phyloP scores from a whole-genome alignment of 2,888 invertebrate species.

The Chironomus tentans region DNA sequence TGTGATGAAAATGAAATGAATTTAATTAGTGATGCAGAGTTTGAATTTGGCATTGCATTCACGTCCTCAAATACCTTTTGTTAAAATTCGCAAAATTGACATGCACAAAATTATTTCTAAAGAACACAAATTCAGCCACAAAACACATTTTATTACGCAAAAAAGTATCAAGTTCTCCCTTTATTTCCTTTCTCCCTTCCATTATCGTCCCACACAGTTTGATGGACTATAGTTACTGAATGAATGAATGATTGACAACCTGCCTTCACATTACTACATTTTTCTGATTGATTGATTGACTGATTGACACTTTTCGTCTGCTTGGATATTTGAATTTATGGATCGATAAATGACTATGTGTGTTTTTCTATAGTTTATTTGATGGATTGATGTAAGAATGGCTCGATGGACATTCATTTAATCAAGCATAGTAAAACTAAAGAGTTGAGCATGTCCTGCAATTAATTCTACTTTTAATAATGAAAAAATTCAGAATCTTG shows the following conservation, averaged over 20 bases:
- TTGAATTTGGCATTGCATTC: too few species aligned
- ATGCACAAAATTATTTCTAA: too few species aligned
- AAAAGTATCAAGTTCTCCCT: too few species aligned
- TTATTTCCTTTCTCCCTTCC: too few species aligned
- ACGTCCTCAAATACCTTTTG: too few species aligned
- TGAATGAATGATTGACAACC: background rate
- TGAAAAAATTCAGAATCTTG: background rate
- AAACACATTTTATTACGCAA: too few species aligned
- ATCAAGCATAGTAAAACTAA: background rate
- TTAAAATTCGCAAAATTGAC: too few species aligned
- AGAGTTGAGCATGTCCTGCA: background rate
- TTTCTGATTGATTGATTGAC: background rate
- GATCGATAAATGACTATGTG: background rate
- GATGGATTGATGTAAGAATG: background rate
- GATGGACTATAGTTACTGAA: background rate
- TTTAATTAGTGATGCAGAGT: background rate
- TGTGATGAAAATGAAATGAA: slow-evolving; percentile 17
- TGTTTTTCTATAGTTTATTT: background rate
- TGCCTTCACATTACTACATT: background rate
- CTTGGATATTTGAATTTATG: background rate
- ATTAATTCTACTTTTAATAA: background rate
- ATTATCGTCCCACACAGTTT: too few species aligned
- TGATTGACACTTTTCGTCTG: slow-evolving; percentile 22
- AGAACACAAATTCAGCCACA: too few species aligned
- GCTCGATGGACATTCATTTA: background rate